Evolutionary conservation across 1,140 invertebrate genomes (phyloP), one percentile per base, ranked within the genome.

Genomic region (Aphaenogaster floridana): DNA sequence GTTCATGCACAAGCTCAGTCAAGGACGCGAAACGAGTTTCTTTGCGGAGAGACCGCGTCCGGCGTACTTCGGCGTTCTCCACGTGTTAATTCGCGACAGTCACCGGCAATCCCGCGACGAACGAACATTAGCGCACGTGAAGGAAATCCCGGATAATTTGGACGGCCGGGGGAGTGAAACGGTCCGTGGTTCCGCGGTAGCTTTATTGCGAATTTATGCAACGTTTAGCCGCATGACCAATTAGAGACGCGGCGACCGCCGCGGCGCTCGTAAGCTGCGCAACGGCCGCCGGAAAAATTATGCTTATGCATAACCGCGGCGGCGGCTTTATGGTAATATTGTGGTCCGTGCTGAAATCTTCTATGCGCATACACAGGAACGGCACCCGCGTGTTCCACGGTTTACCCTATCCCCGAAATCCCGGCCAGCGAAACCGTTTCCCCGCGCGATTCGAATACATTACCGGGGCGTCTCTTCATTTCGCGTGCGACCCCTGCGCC

Each of bases 151-250:
- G 71, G 84, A 86, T 93, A 93, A 93, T 93, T 91, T 93, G 89
- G 69, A 90, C 86, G 91, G 88, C 72, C 34, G 45, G 48, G 87
- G 66, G 66, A 50, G 77, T 86, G 78, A 72, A 90, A 87, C 87
- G 66, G 84, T 63, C 79, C 91, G 86, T 83, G 84, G 86, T 78
- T 68, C 69, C 78, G 84, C 83, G 89, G 89, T 88, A 91, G 92
- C 91, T 93, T 95, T 95, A 95, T 95, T 94, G 93, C 94, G 89
- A 95, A 93, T 95, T 95, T 95, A 95, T 95, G 93, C 94, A 92
- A 93, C 93, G 93, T 93, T 93, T 94, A 93, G 92, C 93, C 93
- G 91, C 91, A 92, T 92, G 93, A 93, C 92, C 94, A 95, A 95
- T 95, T 94, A 94, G 93, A 94, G 92, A 92, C 79, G 90, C 87